Base-by-base conservation (phyloP, 2,888 invertebrate species). In the Chaetogeoica ovagalla region DNA sequence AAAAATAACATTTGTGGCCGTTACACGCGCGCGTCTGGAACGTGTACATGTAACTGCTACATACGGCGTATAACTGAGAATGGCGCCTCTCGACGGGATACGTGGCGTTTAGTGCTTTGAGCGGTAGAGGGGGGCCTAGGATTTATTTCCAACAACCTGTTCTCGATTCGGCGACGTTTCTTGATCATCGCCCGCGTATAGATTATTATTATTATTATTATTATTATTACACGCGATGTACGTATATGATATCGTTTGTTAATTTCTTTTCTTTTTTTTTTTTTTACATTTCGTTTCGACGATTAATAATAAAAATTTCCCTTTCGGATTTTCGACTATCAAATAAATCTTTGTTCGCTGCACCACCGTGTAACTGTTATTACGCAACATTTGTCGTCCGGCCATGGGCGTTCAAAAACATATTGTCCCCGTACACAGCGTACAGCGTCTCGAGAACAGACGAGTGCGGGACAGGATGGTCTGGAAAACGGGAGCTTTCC, bases 41-140 rank as follows among this genome's bases (percentile, higher is more conserved):
- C 39, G 39, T 43, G 2, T 43, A 43, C 69, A 1, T 30, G 43
- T 23, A 57, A 79, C 79, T 71, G 71, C n/a, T n/a, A n/a, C n/a
- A n/a, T n/a, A n/a, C n/a, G n/a, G n/a, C n/a, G n/a, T n/a, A n/a
- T n/a, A n/a, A n/a, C n/a, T n/a, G n/a, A n/a, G n/a, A 79, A 79
- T 79, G 79, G 79, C 79, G 79, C 79, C 79, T 71, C 79, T 70
- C 79, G 79, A 71, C 79, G 79, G 79, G 79, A 62, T 79, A 70
- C 79, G 15, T 71, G 79, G 69, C 79, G 70, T 79, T 79, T 79
- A 79, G 79, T 79, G 79, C 79, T 79, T 79, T 79, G n/a, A n/a
- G n/a, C n/a, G n/a, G n/a, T n/a, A 30, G 30, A 63, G 70, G 77
- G 48, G 62, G 69, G 52, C 19, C 39, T 63, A 63, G 70, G 71